Evolutionary conservation across 1,140 invertebrate genomes (phyloP).

Genomic region (Procambarus virginalis): DNA sequence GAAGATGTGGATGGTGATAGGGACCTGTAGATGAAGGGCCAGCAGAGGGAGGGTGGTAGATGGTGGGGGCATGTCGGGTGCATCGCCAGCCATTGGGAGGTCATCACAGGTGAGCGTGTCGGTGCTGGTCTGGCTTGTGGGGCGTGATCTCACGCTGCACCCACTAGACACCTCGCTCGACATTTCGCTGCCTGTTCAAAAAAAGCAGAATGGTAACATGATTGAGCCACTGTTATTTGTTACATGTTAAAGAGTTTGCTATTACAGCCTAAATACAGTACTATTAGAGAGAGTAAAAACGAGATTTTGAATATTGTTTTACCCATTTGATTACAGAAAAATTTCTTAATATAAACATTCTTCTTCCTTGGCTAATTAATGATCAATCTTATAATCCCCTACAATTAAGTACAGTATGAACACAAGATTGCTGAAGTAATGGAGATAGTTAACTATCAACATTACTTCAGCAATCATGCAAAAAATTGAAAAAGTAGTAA

Average conservation of each 20-base stretch:
- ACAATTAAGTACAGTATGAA: too few species aligned
- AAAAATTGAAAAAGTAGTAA: too few species aligned
- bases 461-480: too few species aligned
- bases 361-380: too few species aligned
- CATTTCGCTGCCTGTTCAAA: slow-evolving; percentile 69
- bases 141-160: slow-evolving; percentile 70
- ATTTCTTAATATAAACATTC: background rate
- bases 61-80: slow-evolving; percentile 59
- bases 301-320: too few species aligned
- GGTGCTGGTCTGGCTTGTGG: slow-evolving; percentile 70
- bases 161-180: slow-evolving; percentile 69
- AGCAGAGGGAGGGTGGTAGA: slow-evolving; percentile 37
- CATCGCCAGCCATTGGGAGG: slow-evolving; percentile 63
- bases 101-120: slow-evolving; percentile 70
- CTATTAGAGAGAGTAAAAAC: background rate
- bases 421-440: too few species aligned
- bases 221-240: background rate
- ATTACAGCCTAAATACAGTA: background rate
- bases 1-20: slow-evolving; percentile 38
- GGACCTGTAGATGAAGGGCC: slow-evolving; percentile 11
- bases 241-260: background rate
- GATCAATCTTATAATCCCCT: too few species aligned
- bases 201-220: background rate
- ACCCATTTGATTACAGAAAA: too few species aligned
- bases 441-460: too few species aligned